Percentiles rank a stretch among this genome's conserved stretches.
Conservation (phyloP, 1,140 invertebrate genomes). For the Pomphorhynchus laevis region DNA sequence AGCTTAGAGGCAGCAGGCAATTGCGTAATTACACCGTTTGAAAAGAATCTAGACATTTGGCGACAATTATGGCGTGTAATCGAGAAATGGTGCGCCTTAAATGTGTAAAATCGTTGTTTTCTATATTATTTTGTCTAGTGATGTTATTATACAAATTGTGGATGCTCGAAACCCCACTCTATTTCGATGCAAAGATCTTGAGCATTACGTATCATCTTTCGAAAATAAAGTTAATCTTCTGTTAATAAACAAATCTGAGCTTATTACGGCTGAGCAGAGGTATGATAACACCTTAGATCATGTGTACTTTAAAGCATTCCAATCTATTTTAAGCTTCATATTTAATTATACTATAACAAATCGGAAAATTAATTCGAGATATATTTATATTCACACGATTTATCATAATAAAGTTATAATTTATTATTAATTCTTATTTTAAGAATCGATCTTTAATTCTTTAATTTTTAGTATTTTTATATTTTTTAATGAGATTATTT, state of each 20-base stretch:
- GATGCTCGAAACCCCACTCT: slow-evolving; percentile 78
- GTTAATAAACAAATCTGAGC: slow-evolving; percentile 81
- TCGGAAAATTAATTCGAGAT: neutral
- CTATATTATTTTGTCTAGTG: slow-evolving; percentile 25
- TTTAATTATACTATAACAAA: no score
- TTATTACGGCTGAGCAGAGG: slow-evolving; percentile 41
- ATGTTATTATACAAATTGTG: slow-evolving; percentile 68
- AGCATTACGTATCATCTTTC: slow-evolving; percentile 36
- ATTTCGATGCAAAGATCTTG: slow-evolving; percentile 67
- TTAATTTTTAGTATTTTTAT: no score
- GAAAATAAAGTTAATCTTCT: slow-evolving; percentile 39
- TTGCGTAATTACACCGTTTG: slow-evolving; percentile 62
- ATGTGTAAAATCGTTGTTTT: neutral
- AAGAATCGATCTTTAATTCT: no score
- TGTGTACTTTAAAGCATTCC: neutral
- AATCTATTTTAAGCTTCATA: no score
- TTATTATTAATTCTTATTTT: neutral
- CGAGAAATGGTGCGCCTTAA: slow-evolving; percentile 31
- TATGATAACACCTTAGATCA: slow-evolving; percentile 7
- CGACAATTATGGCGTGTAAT: slow-evolving; percentile 84
- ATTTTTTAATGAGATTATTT: no score
- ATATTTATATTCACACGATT: neutral
- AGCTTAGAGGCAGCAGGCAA: slow-evolving; percentile 38
- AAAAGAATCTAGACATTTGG: slow-evolving; percentile 92
- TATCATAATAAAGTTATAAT: neutral